phyloP scores from a whole-genome alignment of 2,888 invertebrate species.

The Drosophila mercatorum region DNA sequence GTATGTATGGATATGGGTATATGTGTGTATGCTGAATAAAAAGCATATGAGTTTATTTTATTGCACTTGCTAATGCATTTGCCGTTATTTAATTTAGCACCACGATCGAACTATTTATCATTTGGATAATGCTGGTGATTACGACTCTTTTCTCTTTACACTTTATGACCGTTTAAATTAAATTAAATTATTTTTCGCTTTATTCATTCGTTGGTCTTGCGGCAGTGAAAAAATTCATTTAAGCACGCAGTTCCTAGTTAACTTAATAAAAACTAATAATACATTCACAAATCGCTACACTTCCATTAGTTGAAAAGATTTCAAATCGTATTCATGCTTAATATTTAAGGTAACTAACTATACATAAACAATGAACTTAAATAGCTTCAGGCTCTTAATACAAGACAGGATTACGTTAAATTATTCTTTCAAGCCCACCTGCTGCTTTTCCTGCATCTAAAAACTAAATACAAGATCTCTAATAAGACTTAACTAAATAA shows the following conservation, averaged over 20 bases:
- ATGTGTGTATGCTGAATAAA: conserved; percentile 50
- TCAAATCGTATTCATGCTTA: conserved; percentile 42
- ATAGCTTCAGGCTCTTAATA: background rate
- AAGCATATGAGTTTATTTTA: conserved; percentile 56
- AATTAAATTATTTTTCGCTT: conserved; percentile 12
- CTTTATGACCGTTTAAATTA: conserved; percentile 21
- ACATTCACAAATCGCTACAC: conserved; percentile 25
- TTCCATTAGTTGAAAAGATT: conserved; percentile 11
- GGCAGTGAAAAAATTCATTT: conserved; percentile 35
- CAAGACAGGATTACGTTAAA: background rate
- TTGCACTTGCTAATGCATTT: conserved; percentile 63
- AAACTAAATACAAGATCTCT: conserved; percentile 34
- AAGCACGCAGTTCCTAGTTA: conserved; percentile 40
- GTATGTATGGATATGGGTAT: conserved; percentile 7
- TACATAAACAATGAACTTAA: conserved; percentile 6
- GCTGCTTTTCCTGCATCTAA: conserved; percentile 28
- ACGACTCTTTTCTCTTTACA: conserved; percentile 9
- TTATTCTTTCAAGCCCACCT: conserved; percentile 36
- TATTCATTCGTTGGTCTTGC: conserved; percentile 35
- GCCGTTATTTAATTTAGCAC: conserved; percentile 77
- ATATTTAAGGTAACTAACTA: conserved; percentile 13
- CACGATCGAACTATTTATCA: conserved; percentile 61
- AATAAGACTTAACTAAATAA: conserved; percentile 27
- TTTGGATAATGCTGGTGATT: conserved; percentile 36
- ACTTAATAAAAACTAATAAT: conserved; percentile 8